Percentiles rank a stretch among this genome's conserved stretches.
These are phyloP conservation scores for Archilochus colubris DNA, from an alignment of 2,113 vertebrate genomes.

Conservation along the genomic window DNA sequence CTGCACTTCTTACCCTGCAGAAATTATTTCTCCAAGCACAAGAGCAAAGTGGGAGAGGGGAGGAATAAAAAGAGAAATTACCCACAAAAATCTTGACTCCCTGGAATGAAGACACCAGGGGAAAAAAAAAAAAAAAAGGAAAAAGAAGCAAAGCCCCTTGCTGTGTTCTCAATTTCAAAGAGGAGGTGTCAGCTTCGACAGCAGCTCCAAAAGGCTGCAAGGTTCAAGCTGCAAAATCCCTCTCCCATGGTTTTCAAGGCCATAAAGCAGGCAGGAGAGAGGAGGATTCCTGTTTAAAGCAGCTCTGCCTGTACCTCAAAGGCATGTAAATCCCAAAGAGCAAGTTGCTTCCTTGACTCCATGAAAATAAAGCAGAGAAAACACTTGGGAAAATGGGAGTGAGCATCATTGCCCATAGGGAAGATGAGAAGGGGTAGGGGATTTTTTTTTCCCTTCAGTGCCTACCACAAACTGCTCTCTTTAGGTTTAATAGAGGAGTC, in stretches of 20 bases:
- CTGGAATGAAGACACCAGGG: background rate
- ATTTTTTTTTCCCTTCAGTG: background rate
- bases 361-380: background rate
- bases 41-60: slow-evolving; percentile 28
- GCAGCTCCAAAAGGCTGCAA: background rate
- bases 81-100: slow-evolving; percentile 45
- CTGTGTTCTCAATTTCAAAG: slow-evolving; percentile 27
- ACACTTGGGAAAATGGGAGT: background rate
- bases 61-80: background rate
- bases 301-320: background rate
- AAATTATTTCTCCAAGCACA: slow-evolving; percentile 60
- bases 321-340: background rate
- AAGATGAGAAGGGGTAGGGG: background rate
- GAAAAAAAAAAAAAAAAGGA: background rate
- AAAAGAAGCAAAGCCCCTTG: background rate
- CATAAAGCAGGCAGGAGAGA: background rate
- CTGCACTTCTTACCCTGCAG: slow-evolving; percentile 31
- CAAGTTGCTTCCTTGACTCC: background rate
- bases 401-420: background rate
- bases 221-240: background rate
- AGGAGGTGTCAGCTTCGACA: slow-evolving; percentile 31
- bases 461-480: background rate
- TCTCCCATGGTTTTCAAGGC: background rate
- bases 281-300: background rate
- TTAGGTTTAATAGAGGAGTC: background rate